Evolutionary conservation across 2,113 vertebrate genomes (phyloP).

Genomic region (Tychaedon coryphoeus): DNA sequence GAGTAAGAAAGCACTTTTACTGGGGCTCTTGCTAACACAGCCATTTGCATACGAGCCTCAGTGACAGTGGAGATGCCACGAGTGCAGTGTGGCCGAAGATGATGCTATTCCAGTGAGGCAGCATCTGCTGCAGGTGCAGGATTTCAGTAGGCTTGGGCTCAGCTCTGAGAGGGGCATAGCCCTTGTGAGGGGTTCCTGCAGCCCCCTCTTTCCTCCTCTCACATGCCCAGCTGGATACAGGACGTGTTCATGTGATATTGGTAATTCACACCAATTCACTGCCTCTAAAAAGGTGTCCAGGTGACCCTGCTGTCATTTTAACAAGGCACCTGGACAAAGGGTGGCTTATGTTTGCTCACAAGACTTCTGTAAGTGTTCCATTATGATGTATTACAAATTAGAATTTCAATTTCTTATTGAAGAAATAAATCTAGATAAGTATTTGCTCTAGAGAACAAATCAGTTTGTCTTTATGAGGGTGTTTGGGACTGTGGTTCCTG

Average conservation of each 20-base stretch:
- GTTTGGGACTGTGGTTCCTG: rapidly evolving
- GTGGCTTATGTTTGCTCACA: not conserved
- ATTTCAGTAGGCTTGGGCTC: not conserved
- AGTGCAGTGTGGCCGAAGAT: rapidly evolving
- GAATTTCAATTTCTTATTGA: not conserved
- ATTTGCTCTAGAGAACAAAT: not conserved
- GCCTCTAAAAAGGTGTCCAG: not conserved
- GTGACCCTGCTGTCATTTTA: not conserved
- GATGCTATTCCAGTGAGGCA: rapidly evolving
- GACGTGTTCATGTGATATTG: rapidly evolving
- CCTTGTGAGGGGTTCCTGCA: not conserved
- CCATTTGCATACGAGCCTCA: not conserved
- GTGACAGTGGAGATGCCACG: rapidly evolving
- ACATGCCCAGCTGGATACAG: not conserved
- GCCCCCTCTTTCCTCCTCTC: not conserved
- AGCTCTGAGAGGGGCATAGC: not conserved
- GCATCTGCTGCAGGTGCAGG: not conserved
- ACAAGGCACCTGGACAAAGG: not conserved
- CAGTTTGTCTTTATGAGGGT: not conserved
- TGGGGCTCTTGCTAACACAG: not conserved
- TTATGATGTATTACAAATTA: not conserved
- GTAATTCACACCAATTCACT: not conserved
- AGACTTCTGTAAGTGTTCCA: not conserved
- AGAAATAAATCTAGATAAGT: not conserved
- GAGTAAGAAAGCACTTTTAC: not conserved